phyloP scores from a whole-genome alignment of 1,140 invertebrate species.

The Physella acuta region DNA sequence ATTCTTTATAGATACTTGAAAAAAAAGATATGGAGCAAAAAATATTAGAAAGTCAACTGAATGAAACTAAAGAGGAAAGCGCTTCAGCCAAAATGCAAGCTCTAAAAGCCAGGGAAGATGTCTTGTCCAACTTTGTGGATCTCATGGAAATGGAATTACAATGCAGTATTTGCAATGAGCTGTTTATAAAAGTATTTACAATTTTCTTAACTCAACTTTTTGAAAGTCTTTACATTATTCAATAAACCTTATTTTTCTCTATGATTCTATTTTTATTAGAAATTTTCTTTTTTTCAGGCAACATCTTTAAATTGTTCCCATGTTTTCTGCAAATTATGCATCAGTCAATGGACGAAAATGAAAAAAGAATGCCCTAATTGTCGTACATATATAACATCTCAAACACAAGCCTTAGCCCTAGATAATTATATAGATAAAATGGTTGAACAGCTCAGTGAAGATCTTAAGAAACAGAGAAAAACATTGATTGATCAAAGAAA shows the following conservation, averaged over 20 bases:
- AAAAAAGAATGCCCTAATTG: conserved; percentile 76
- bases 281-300: conserved; percentile 58
- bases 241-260: too few relatives aligned
- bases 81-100: conserved; percentile 45
- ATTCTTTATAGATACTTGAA: conserved; percentile 41
- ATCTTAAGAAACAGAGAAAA: conserved; percentile 45
- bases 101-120: conserved; percentile 58
- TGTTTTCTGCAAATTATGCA: conserved; percentile 76
- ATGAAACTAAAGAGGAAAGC: conserved; percentile 47
- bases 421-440: conserved; percentile 68
- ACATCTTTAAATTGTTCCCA: conserved; percentile 76
- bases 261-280: too few relatives aligned
- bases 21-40: conserved; percentile 54
- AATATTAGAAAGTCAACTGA: conserved; percentile 51
- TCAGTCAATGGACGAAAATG: conserved; percentile 72
- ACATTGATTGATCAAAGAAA: conserved; percentile 44
- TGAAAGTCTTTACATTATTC: too few relatives aligned
- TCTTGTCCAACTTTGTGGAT: conserved; percentile 65
- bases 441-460: conserved; percentile 60
- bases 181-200: conserved; percentile 69
- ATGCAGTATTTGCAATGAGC: conserved; percentile 77
- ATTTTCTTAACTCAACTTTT: too few relatives aligned
- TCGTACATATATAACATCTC: conserved; percentile 58
- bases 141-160: conserved; percentile 76
- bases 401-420: conserved; percentile 56